Evolutionary conservation across 2,113 vertebrate genomes (phyloP).

Genomic region (Tympanuchus pallidicinctus): DNA sequence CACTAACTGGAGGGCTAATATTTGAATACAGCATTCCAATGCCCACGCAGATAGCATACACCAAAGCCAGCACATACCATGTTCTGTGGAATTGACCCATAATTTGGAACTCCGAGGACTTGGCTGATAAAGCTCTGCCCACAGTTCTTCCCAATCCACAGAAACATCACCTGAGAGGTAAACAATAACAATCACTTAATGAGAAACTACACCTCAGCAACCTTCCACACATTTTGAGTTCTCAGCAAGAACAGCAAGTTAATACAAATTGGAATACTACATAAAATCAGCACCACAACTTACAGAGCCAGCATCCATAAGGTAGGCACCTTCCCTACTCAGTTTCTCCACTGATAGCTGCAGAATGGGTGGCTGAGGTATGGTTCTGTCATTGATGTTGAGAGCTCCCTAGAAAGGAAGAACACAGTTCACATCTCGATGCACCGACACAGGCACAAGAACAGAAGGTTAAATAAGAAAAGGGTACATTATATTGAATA

Average conservation of each 20-base stretch:
- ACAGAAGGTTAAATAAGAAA: not conserved
- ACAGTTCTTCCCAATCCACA: constrained; percentile 94
- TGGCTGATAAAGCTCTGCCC: constrained; percentile 87
- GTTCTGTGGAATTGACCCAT: constrained; percentile 86
- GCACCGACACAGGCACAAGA: not conserved
- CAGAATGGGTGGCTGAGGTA: constrained; percentile 91
- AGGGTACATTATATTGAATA: not conserved
- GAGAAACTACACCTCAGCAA: not conserved
- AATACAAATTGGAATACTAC: not conserved
- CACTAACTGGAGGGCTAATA: not conserved
- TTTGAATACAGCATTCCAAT: not conserved
- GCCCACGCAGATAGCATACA: not conserved
- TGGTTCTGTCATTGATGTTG: constrained; percentile 88
- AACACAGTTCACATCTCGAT: not conserved
- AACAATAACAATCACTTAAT: not conserved
- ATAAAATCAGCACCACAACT: constrained; percentile 20
- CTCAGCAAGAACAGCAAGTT: not conserved
- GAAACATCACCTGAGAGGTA: constrained; percentile 85
- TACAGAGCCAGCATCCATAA: constrained; percentile 94
- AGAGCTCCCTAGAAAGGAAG: constrained; percentile 85
- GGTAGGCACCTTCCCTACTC: constrained; percentile 90
- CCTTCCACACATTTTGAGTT: not conserved
- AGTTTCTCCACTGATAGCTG: constrained; percentile 96
- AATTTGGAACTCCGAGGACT: constrained; percentile 90
- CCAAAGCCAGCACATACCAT: constrained; percentile 81